Base-by-base conservation (phyloP, 2,888 invertebrate species). In the Apomyelois bistriatella region DNA sequence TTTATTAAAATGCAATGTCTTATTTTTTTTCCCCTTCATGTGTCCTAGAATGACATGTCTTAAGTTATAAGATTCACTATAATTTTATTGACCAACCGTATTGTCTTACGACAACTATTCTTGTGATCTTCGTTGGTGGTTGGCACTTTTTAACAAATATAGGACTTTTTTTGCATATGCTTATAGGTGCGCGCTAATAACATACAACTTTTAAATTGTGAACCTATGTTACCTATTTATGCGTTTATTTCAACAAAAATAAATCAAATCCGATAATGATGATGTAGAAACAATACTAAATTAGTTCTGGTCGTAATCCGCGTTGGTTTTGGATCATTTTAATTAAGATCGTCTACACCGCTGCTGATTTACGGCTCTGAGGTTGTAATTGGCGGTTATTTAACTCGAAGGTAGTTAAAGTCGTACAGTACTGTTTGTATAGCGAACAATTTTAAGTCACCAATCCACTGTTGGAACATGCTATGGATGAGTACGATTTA, bases 341-440 rank as follows among this genome's bases (percentile, higher is more conserved):
- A 72, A 75, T 72, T 70, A 74, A 70, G 65, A 62, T 60, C 59
- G 30, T 62, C 58, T 54, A 71, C 61, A 66, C 57, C 57, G 35
- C 48, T 30, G 51, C 55, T 68, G 72, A 73, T 75, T 75, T 72
- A 76, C 65, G 57, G 58, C 58, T 62, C 59, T 54, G 53, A 56
- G 60, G 56, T 47, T 22, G 58, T 73, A 74, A 76, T 74, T 72
- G 70, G 62, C 37, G 56, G 68, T 46, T 46, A 61, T 67, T 57
- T 65, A 60, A 30, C n/a, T 16, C 16, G 13, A 30, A 8, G 32
- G 46, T 46, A 46, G 46, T 46, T 46, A 46, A 46, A 46, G 10
- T 46, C 46, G 7, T 12, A 37, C n/a, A 37, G 37, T n/a, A 37
- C 4, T 37, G 40, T 40, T 12, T 40, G 1, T 16, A 16, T 40